phyloP scores from a whole-genome alignment of 2,113 vertebrate species.

The Scatophagus argus region DNA sequence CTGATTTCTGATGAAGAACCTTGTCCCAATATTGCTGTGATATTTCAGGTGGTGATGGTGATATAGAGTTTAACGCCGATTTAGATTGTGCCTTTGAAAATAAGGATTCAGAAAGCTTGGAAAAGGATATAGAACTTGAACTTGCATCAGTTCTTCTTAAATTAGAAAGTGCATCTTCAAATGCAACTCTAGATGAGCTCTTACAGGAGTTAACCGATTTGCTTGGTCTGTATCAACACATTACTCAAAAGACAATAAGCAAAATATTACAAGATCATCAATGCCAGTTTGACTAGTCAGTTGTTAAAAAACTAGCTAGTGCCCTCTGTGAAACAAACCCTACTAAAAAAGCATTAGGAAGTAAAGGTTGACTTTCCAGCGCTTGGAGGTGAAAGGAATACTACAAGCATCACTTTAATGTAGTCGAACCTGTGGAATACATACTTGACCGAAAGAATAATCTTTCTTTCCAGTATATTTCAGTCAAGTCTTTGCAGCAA shows the following conservation, averaged over 20 bases:
- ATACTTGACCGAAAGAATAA: constrained; percentile 31
- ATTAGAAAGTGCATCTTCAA: constrained; percentile 17
- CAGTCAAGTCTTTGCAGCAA: constrained; percentile 50
- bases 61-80: background rate
- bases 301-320: constrained; percentile 34
- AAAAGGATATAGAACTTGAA: constrained; percentile 27
- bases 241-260: constrained; percentile 7
- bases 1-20: background rate
- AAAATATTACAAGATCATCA: constrained; percentile 25
- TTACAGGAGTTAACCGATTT: constrained; percentile 11
- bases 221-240: constrained; percentile 17
- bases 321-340: background rate
- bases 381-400: constrained; percentile 37
- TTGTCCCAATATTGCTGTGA: constrained; percentile 4
- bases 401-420: constrained; percentile 47
- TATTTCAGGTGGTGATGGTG: background rate
- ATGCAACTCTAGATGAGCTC: background rate
- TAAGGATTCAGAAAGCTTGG: constrained; percentile 1
- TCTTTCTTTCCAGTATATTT: constrained; percentile 48
- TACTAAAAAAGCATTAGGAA: background rate
- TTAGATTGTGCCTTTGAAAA: background rate
- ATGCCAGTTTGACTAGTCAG: constrained; percentile 36
- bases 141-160: constrained; percentile 21
- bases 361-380: constrained; percentile 39
- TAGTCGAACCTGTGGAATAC: constrained; percentile 45